Evolutionary conservation across 2,888 invertebrate genomes (phyloP).

Genomic region (Torymus texanus): DNA sequence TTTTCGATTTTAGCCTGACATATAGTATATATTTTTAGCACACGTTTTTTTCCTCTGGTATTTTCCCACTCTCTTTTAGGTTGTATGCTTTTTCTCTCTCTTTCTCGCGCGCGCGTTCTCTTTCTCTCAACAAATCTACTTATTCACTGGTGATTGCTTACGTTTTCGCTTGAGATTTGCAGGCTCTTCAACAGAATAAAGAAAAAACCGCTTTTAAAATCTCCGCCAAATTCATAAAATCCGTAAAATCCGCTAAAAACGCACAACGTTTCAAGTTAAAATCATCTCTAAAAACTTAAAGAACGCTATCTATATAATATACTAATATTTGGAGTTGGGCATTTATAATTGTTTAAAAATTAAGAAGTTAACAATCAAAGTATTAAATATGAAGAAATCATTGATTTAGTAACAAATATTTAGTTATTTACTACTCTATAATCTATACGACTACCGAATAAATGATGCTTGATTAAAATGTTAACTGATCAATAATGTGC

Average conservation of each 20-base stretch:
- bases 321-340: constrained; percentile 48
- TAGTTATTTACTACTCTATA: too few relatives aligned
- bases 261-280: constrained; percentile 57
- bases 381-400: background rate
- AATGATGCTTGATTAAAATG: too few relatives aligned
- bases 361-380: background rate
- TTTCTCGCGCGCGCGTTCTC: background rate
- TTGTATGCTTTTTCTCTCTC: constrained; percentile 18
- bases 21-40: constrained; percentile 7
- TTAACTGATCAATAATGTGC: too few relatives aligned
- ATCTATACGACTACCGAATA: too few relatives aligned
- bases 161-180: constrained; percentile 42
- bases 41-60: constrained; percentile 1
- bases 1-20: constrained; percentile 3
- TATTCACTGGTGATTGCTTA: constrained; percentile 35
- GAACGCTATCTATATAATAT: constrained; percentile 58
- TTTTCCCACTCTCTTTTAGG: background rate
- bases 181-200: constrained; percentile 36
- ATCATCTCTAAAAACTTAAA: constrained; percentile 60
- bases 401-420: too few relatives aligned
- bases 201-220: constrained; percentile 37
- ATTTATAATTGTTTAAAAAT: constrained; percentile 33
- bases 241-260: constrained; percentile 53
- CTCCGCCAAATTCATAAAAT: constrained; percentile 47
- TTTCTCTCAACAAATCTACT: constrained; percentile 15